Base-by-base conservation (phyloP, 2,113 vertebrate species). In the Phrynocephalus versicolor region DNA sequence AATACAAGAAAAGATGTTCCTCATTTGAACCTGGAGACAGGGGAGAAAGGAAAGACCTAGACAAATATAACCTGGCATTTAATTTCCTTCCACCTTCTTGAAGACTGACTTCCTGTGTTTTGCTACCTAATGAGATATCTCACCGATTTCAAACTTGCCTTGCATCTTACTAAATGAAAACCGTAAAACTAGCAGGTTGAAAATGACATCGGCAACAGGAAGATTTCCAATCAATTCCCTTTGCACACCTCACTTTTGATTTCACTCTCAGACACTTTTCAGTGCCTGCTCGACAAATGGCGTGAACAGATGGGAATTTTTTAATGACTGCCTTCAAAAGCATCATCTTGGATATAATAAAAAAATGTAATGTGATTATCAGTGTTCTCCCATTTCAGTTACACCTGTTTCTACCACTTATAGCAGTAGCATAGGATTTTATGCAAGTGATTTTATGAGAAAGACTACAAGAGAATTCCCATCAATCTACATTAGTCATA, bases 401-500 rank as follows among this genome's bases (percentile, higher is more conserved):
- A 89, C 5, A 81, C 33, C 73, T 87, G 57, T 78, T 93, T 90
- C 23, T n/a, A 80, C 79, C 55, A 90, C 74, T 90, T 93, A 84
- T 88, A 91, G 87, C 84, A 60, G 15, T 81, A 83, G 79, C 45
- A 83, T 33, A n/a, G 1, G 73, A 87, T 65, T 84, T 74, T 33
- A 80, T 62, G 37, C 73, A 71, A 89, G 73, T 90, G 39, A 83
- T 71, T 72, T 75, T 80, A 79, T 76, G 79, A 87, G 77, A 77
- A 83, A 76, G 72, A 78, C 39, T 83, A 45, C 71, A 86, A 82
- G 10, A 86, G 76, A 86, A 75, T 3, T 64, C 51, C 30, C 55
- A 70, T 71, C 85, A 89, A 88, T 88, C 91, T 90, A 82, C 5
- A 78, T 89, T 85, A 70, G 84, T 85, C 85, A 92, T 88, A 76